phyloP scores from a whole-genome alignment of 2,888 invertebrate species.

The Pyralis farinalis region DNA sequence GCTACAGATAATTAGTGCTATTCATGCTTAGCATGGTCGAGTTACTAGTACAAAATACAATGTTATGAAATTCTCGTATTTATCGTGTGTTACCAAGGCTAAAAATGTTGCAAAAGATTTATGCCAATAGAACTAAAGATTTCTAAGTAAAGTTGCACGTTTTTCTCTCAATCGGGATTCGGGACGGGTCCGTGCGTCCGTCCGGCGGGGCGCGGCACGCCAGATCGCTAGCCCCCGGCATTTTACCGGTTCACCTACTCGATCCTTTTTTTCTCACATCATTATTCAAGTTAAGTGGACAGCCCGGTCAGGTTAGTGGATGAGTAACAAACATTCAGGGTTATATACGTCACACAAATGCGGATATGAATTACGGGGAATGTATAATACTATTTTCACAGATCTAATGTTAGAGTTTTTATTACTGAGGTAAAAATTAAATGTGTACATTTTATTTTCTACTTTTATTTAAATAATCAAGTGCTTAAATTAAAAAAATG shows the following conservation, averaged over 20 bases:
- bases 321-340: conserved; percentile 62
- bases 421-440: too few relatives aligned
- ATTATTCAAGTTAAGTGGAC: conserved; percentile 77
- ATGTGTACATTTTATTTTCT: too few relatives aligned
- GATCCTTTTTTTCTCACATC: conserved; percentile 63
- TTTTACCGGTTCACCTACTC: conserved; percentile 55
- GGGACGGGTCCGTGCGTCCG: not conserved
- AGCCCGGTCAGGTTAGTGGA: conserved; percentile 61
- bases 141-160: conserved; percentile 24
- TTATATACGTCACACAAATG: conserved; percentile 6
- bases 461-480: too few relatives aligned
- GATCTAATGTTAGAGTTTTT: too few relatives aligned
- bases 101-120: too few relatives aligned
- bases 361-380: not conserved
- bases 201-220: not conserved
- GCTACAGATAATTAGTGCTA: too few relatives aligned
- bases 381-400: not conserved
- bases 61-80: too few relatives aligned
- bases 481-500: too few relatives aligned
- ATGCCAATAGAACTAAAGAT: conserved; percentile 10
- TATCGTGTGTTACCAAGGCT: too few relatives aligned
- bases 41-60: too few relatives aligned
- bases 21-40: too few relatives aligned
- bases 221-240: conserved; percentile 26
- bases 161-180: conserved; percentile 20